A percentile compares a stretch with the other conserved stretches of the same genome.
These are phyloP conservation scores for Notamacropus eugenii DNA, from an alignment of 2,797 vertebrate species.

Conservation along the genomic window DNA sequence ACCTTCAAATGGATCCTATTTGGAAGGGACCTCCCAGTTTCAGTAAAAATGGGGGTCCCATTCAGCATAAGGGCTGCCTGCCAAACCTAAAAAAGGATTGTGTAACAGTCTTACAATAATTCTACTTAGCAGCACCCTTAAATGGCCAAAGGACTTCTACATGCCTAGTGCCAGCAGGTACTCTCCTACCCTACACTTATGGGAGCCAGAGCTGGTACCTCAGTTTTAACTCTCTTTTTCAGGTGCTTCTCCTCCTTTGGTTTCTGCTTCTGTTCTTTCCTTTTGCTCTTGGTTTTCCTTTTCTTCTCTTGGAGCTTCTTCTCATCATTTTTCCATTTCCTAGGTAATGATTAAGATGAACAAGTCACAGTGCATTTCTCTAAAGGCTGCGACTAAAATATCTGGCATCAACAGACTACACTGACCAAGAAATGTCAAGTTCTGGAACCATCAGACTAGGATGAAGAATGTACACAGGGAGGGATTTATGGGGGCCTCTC, in stretches of 20 bases:
- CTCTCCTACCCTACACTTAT: conserved; percentile 87
- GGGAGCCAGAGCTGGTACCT: conserved; percentile 80
- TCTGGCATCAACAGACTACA: conserved; percentile 37
- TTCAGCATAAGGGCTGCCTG: conserved; percentile 29
- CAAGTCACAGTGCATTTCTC: conserved; percentile 77
- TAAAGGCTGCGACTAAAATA: conserved; percentile 46
- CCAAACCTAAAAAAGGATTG: conserved; percentile 22
- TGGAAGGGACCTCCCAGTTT: conserved; percentile 2
- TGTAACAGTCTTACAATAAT: conserved; percentile 84
- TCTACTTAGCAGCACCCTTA: conserved; percentile 85
- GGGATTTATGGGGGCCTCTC: not conserved
- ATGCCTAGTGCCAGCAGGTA: conserved; percentile 85
- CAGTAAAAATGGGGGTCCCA: conserved; percentile 1
- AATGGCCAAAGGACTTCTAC: conserved; percentile 86
- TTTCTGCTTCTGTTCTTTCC: conserved; percentile 83
- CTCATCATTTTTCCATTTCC: conserved; percentile 86
- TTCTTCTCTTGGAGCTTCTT: conserved; percentile 84
- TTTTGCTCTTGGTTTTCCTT: conserved; percentile 83
- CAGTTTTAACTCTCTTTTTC: conserved; percentile 79
- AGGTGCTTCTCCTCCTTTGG: conserved; percentile 79
- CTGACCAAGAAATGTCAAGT: conserved; percentile 6
- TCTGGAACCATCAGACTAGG: not conserved
- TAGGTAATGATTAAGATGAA: conserved; percentile 83
- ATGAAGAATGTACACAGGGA: not conserved
- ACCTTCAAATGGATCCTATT: not conserved